Conservation (phyloP, 2,113 vertebrate genomes). For the Monarcha castaneiventris region DNA sequence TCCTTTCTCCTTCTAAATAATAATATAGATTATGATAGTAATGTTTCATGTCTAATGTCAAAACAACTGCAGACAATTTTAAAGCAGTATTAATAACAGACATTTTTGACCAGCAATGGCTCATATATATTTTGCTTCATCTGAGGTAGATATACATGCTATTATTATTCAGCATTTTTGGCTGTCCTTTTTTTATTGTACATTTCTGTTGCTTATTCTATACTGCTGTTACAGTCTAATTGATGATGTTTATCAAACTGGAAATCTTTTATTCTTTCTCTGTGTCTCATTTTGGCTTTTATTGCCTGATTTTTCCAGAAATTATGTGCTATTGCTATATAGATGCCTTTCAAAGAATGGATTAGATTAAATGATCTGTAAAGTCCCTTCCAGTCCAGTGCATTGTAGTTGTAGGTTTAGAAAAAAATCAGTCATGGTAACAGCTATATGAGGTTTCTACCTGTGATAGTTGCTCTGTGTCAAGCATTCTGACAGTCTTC, state of each 20-base stretch:
- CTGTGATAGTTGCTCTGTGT: background rate
- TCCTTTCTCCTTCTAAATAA: background rate
- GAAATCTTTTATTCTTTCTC: background rate
- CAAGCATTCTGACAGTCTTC: background rate
- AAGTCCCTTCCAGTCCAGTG: conserved; percentile 2
- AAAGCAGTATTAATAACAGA: background rate
- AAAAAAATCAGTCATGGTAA: background rate
- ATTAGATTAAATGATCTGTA: background rate
- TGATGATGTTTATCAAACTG: background rate
- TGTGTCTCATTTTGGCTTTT: background rate
- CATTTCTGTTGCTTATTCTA: background rate
- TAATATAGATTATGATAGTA: background rate
- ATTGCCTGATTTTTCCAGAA: background rate
- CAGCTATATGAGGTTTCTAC: background rate
- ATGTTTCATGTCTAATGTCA: background rate
- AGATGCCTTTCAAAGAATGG: background rate
- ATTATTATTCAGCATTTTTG: background rate
- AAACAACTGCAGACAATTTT: background rate
- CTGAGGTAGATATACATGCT: background rate
- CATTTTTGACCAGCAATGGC: background rate
- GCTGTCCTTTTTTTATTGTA: background rate
- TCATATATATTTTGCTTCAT: background rate
- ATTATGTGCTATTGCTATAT: background rate
- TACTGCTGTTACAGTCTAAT: background rate
- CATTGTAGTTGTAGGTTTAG: background rate